phyloP scores from a whole-genome alignment of 1,140 invertebrate genomes.

The Wiebesia pumilae region DNA sequence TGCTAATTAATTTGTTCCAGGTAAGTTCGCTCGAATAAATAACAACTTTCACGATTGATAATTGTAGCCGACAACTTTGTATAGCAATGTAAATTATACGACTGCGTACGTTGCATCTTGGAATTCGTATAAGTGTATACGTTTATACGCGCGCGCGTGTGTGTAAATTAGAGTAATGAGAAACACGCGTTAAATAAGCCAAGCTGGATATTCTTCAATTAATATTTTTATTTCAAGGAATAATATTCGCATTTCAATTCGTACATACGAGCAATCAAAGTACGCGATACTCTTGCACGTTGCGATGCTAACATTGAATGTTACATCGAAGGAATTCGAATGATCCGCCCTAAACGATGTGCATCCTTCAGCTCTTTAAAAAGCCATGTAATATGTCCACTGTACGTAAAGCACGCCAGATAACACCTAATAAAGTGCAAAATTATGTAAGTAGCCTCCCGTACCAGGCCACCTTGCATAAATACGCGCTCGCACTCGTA shows the following conservation, averaged over 20 bases:
- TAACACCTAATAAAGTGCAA: conserved; percentile 24
- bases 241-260: not conserved
- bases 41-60: not conserved
- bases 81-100: not conserved
- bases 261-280: no score
- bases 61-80: not conserved
- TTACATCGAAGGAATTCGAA: no score
- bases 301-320: no score
- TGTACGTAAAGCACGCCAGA: not conserved
- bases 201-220: not conserved
- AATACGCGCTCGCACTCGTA: not conserved
- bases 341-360: conserved; percentile 19
- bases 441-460: conserved; percentile 29
- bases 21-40: conserved; percentile 15
- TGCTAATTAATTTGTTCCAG: conserved; percentile 47
- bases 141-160: no score
- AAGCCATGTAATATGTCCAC: not conserved
- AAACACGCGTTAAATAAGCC: not conserved
- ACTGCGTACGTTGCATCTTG: not conserved
- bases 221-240: not conserved
- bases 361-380: conserved; percentile 19
- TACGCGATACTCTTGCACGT: no score
- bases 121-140: not conserved
- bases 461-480: not conserved
- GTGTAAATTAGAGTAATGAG: not conserved